Base-by-base conservation (phyloP, 2,888 invertebrate genomes). In the Yponomeuta evonymella region DNA sequence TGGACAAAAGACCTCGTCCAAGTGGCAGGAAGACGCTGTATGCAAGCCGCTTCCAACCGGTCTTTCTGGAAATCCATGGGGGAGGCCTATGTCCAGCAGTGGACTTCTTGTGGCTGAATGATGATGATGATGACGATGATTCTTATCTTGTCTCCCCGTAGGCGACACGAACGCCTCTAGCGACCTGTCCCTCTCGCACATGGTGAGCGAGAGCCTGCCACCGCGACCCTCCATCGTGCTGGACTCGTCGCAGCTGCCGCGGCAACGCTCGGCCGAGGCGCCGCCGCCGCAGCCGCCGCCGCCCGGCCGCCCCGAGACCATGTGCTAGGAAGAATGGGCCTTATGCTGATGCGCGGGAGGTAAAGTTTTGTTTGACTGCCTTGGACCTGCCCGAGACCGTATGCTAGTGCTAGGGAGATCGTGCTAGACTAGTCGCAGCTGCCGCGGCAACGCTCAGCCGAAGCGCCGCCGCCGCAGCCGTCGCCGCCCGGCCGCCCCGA, bases 131-230 rank as follows among this genome's bases (percentile, higher is more conserved):
- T 23, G 33, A 33, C 2, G 33, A 33, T 4, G 2, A 33, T 33
- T 33, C 33, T 5, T 33, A 33, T 33, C 33, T 33, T 33, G 5
- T 5, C 33, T 33, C 30, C 48, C 12, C 51, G 6, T 79, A 93
- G 93, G 90, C 62, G 93, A 93, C 48, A 93, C 93, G 48, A 93
- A 93, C 79, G 91, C 90, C 0, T 93, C 92, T 0, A 92, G 92
- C 79, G 93, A 93, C 73, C 76, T 92, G 70, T 93, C 93, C 0
- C 84, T 93, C 5, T 92, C 92, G 74, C 92, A 91, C 83, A 89
- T 93, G 91, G 87, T 88, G 78, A 92, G 91, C 79, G 93, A 93
- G 84, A 88, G 77, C 77, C 82, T 88, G 15, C 93, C 93, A 2
- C 92, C 92, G 73, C 84, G 92, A 72, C 93, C 93, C 3, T 88